These are phyloP conservation scores for Microtus pennsylvanicus DNA, from an alignment of 2,113 vertebrate genomes.

Conservation along the genomic window DNA sequence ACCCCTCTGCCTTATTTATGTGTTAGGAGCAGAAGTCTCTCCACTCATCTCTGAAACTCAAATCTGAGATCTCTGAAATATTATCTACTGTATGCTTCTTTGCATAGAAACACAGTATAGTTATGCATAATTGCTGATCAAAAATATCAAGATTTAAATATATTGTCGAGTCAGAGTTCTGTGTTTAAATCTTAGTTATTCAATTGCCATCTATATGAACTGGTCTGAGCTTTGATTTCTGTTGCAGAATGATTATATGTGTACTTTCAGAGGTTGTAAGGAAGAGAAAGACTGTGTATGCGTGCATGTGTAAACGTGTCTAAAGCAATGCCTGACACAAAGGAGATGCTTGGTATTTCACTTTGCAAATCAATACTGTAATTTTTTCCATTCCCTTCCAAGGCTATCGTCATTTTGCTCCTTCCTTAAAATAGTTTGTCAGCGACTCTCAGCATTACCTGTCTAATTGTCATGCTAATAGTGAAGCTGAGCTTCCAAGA, in stretches of 20 bases:
- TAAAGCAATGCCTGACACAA: not conserved
- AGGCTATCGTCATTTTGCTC: not conserved
- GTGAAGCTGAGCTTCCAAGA: not conserved
- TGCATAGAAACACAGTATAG: not conserved
- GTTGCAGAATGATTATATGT: conserved; percentile 23
- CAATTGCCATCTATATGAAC: not conserved
- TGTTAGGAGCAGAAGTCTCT: not conserved
- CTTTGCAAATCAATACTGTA: conserved; percentile 20
- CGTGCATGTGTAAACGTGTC: not conserved
- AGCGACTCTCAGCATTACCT: not conserved
- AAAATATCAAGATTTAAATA: not conserved
- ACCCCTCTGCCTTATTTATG: not conserved
- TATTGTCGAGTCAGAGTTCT: not conserved
- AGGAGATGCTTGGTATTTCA: not conserved
- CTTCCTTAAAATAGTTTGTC: not conserved
- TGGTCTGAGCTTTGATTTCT: not conserved
- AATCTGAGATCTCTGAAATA: not conserved
- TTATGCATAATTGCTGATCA: not conserved
- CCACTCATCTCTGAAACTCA: not conserved
- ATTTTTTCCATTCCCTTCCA: not conserved
- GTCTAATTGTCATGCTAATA: not conserved
- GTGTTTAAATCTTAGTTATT: conserved; percentile 31
- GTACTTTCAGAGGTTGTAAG: not conserved
- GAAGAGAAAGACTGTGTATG: not conserved
- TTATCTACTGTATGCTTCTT: not conserved